Percentiles rank a stretch among this genome's conserved stretches.
These are phyloP conservation scores for Enteromius treurensis DNA, from an alignment of 2,797 vertebrate genomes.

Conservation along the genomic window DNA sequence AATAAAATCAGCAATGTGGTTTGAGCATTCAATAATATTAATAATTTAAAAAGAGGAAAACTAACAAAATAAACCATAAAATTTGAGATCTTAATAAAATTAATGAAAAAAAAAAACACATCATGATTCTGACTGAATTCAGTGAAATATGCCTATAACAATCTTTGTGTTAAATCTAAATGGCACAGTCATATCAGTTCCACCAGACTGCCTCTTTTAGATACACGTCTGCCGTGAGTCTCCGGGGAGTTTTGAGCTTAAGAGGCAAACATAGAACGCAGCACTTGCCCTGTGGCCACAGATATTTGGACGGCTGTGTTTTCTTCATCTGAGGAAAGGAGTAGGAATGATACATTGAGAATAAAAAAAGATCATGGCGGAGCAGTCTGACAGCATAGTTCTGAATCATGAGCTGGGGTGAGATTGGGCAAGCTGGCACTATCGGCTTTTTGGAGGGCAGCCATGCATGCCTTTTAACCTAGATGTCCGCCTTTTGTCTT, in stretches of 20 bases:
- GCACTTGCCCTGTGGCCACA: constrained; percentile 54
- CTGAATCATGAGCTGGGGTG: constrained; percentile 65
- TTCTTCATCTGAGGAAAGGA: constrained; percentile 47
- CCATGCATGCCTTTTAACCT: constrained; percentile 73
- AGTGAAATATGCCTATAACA: background rate
- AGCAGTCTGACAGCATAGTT: constrained; percentile 68
- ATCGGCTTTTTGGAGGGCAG: constrained; percentile 73
- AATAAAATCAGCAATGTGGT: background rate
- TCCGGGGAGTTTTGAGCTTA: constrained; percentile 35
- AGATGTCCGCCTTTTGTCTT: constrained; percentile 73
- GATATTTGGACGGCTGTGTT: constrained; percentile 65
- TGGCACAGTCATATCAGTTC: constrained; percentile 18
- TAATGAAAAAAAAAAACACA: background rate
- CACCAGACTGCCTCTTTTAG: constrained; percentile 16
- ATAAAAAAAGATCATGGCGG: constrained; percentile 65
- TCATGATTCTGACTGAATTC: background rate
- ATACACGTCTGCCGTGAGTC: constrained; percentile 7
- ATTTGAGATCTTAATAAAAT: background rate
- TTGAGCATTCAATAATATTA: background rate
- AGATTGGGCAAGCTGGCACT: constrained; percentile 58
- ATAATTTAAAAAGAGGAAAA: background rate
- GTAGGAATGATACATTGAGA: constrained; percentile 42
- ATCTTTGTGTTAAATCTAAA: constrained; percentile 32
- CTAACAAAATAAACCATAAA: background rate
- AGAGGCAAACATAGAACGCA: constrained; percentile 31